Base-by-base conservation (phyloP, 2,797 vertebrate species). In the Rachycentron canadum region DNA sequence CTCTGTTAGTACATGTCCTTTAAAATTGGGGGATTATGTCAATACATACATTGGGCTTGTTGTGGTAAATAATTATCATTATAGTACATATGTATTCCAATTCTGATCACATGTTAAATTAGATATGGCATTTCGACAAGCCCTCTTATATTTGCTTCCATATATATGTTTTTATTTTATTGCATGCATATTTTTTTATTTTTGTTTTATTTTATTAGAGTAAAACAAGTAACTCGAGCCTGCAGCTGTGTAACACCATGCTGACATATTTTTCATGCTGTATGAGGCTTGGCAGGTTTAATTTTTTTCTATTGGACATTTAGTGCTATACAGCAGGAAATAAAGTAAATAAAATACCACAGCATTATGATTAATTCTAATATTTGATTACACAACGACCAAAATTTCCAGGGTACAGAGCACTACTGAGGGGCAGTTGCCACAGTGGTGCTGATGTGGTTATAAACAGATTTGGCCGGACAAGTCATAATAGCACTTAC, bases 401-500 rank as follows among this genome's bases (percentile, higher is more conserved):
- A 72, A 36, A 49, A 69, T 82, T 87, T 79, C 78, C 73, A 64
- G 47, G 81, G 75, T 21, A 21, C 61, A 21, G 81, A 41, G 73
- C 69, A 49, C 56, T 19, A 55, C 71, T 52, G 73, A 75, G 79
- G 79, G 66, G 65, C 73, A 78, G 78, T 80, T 60, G 38, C 74
- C 41, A 7, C 73, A 65, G 66, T 86, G 85, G 79, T 76, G 78
- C 81, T 81, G 83, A 88, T 87, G 80, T 53, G 82, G 82, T 79
- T 86, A 61, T 89, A 90, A 93, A 90, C 90, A 86, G 69, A 76
- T 89, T 87, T 78, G 43, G 61, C 67, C 73, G 69, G 47, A 81
- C 56, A 53, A 87, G 76, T 88, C 85, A 88, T 77, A 82, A 89
- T 83, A 78, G 72, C 67, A 67, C 79, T 86, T 82, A 67, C 63